These are phyloP conservation scores for Sakesphorus luctuosus DNA, from an alignment of 2,113 vertebrate genomes.

Conservation along the genomic window DNA sequence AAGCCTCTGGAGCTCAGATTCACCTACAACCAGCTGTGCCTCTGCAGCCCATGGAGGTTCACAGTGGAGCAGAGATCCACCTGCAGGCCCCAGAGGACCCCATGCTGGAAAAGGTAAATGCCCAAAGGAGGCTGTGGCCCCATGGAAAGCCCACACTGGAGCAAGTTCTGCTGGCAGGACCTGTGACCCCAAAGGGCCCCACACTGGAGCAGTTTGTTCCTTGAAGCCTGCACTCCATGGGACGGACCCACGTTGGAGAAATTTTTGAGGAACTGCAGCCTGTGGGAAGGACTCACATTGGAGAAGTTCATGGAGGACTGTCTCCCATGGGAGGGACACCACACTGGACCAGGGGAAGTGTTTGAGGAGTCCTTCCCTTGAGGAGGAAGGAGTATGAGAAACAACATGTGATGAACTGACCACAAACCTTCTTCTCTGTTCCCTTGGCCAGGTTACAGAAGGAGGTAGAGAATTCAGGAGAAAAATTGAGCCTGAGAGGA, in stretches of 20 bases:
- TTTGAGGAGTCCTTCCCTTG: neutral
- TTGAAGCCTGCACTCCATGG: neutral
- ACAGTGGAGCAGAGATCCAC: neutral
- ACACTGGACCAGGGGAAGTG: neutral
- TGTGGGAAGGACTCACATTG: neutral
- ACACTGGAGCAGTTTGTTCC: neutral
- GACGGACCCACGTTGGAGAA: neutral
- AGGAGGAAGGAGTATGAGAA: neutral
- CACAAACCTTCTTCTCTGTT: neutral
- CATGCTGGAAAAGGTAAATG: neutral
- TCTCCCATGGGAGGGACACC: neutral
- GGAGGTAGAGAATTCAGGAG: neutral
- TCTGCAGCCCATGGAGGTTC: neutral
- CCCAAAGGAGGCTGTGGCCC: neutral
- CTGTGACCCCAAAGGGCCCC: too few relatives aligned
- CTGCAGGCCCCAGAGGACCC: neutral
- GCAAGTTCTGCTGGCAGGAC: neutral
- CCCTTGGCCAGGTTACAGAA: neutral
- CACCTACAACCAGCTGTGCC: neutral
- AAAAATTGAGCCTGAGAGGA: neutral
- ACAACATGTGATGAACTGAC: rapidly evolving
- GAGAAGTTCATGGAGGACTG: neutral
- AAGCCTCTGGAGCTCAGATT: neutral
- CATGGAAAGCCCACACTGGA: rapidly evolving
- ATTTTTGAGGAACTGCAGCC: neutral